Evolutionary conservation across 2,113 vertebrate species (phyloP), one percentile per base, ranked within the genome.

Genomic region (Phylloscopus trochilus): DNA sequence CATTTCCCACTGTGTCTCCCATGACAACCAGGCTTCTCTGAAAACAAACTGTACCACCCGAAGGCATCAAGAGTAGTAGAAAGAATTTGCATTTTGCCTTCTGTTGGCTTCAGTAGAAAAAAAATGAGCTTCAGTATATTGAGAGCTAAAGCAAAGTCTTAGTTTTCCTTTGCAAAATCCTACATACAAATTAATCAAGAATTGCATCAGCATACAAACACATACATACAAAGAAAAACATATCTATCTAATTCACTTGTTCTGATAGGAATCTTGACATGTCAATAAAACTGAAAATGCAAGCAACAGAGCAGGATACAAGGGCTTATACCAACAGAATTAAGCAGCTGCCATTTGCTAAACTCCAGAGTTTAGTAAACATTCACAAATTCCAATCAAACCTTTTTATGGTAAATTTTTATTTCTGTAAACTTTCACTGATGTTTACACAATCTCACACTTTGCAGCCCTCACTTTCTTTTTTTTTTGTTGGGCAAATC

Each of bases 1-100:
- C 35, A 72, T 90, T 95, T 96, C 90, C 88, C 72, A 90, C 88
- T 90, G 84, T 92, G 93, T 94, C 55, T 92, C 79, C 85, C 83
- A 69, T 95, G 90, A 96, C 92, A 95, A 94, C 82, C 75, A 83
- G 46, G 26, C 72, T 94, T 43, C 43, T 88, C 92, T 80, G 82
- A 93, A 94, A 94, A 91, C 53, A 93, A 69, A 77, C 72, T 88
- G 74, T 73, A 92, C 58, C 63, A 70, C 55, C 78, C 88, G 43
- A 94, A 92, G 70, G 63, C 30, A 1, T 88, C 46, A 93, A 90
- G 30, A 85, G 62, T 66, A 83, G n/a, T 20, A 84, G 59, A 91
- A 87, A 93, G 58, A 91, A 68, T 83, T 96, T 84, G 30, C 69
- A 60, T 70, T 87, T 59, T 87, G 69, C 66, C 37, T 83, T 88